Evolutionary conservation across 1,140 invertebrate genomes (phyloP).

Genomic region (Sitophilus oryzae): DNA sequence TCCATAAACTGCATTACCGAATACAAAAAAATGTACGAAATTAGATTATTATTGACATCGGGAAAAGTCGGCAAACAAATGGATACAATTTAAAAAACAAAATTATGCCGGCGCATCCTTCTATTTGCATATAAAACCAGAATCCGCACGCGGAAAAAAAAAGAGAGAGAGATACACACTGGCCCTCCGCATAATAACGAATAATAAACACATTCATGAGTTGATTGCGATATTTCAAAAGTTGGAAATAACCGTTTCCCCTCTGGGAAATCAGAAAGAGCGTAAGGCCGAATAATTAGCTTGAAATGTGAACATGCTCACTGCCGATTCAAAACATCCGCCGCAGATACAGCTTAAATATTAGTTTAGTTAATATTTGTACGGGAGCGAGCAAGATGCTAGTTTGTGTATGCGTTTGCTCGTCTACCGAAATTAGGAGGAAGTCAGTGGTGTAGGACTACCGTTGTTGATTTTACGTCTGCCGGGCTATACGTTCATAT

Average conservation of each 20-base stretch:
- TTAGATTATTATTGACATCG: too few relatives aligned
- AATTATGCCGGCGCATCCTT: not conserved
- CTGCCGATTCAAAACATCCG: slow-evolving; percentile 1
- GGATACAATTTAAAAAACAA: not conserved
- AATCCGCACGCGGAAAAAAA: not conserved
- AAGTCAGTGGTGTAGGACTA: not conserved
- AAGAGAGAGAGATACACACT: not conserved
- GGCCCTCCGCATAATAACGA: slow-evolving; percentile 9
- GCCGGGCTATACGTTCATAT: too few relatives aligned
- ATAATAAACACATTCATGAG: slow-evolving; percentile 11
- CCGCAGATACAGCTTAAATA: slow-evolving; percentile 5
- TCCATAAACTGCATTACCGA: too few relatives aligned
- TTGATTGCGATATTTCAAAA: slow-evolving; percentile 20
- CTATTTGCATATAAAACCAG: not conserved
- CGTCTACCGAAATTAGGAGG: not conserved
- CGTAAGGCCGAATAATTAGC: slow-evolving; percentile 15
- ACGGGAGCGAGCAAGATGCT: slow-evolving; percentile 3
- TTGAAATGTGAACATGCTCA: slow-evolving; percentile 10
- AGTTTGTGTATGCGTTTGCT: slow-evolving; percentile 1
- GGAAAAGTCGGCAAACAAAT: too few relatives aligned
- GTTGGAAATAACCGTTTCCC: slow-evolving; percentile 11
- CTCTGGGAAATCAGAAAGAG: slow-evolving; percentile 17
- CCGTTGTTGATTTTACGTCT: too few relatives aligned
- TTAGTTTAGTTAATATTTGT: slow-evolving; percentile 9
- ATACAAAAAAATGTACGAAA: too few relatives aligned